These are phyloP conservation scores for Hippocampus mohnikei DNA, from an alignment of 2,113 vertebrate species.

Conservation along the genomic window DNA sequence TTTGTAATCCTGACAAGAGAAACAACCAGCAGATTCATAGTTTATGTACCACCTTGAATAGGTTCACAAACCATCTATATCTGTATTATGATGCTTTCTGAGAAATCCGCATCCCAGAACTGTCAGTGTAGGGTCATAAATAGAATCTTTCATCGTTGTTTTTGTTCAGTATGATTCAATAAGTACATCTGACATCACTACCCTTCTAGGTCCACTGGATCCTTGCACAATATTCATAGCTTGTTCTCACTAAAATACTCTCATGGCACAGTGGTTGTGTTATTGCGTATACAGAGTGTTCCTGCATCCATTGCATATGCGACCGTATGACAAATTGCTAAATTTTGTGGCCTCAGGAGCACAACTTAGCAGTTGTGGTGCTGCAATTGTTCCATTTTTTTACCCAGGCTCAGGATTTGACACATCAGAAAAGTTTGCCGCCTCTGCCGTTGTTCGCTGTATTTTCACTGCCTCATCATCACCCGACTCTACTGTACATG, in stretches of 20 bases:
- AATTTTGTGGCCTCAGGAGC: neutral
- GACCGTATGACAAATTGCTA: neutral
- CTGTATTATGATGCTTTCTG: neutral
- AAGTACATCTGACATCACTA: slow-evolving; percentile 25
- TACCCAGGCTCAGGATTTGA: slow-evolving; percentile 10
- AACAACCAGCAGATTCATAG: neutral
- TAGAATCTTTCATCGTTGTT: slow-evolving; percentile 16
- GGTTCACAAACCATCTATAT: neutral
- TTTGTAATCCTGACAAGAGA: neutral
- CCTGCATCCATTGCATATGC: neutral
- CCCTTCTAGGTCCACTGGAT: slow-evolving; percentile 1
- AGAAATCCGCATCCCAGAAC: neutral
- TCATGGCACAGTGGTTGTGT: slow-evolving; percentile 5
- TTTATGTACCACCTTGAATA: neutral
- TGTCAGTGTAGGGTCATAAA: slow-evolving; percentile 6
- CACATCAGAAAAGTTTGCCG: slow-evolving; percentile 13
- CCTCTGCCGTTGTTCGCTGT: neutral
- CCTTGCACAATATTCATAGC: neutral
- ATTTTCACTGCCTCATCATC: slow-evolving; percentile 23
- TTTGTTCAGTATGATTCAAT: slow-evolving; percentile 3
- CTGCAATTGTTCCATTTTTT: neutral
- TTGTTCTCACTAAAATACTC: slow-evolving; percentile 1
- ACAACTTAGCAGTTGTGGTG: slow-evolving; percentile 1
- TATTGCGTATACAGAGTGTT: neutral
- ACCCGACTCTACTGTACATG: neutral